These are phyloP conservation scores for Numenius phaeopus DNA, from an alignment of 2,797 vertebrate genomes.

Conservation along the genomic window DNA sequence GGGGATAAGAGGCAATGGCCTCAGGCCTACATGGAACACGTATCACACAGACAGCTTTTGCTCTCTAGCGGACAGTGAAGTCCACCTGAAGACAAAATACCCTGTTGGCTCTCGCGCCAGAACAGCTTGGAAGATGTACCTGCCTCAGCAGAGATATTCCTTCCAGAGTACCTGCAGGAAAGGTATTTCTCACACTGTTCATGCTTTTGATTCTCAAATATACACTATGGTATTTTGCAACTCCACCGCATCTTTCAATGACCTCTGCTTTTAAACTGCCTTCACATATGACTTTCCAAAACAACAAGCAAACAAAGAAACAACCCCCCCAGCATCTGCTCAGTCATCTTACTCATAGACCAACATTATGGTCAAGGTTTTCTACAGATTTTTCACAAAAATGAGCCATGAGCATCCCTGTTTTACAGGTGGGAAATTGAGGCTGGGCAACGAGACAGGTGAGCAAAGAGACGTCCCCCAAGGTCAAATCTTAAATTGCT, in stretches of 20 bases:
- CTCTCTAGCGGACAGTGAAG: background rate
- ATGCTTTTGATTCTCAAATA: background rate
- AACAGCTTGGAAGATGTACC: background rate
- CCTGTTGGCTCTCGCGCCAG: background rate
- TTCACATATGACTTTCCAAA: background rate
- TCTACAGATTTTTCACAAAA: background rate
- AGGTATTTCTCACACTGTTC: background rate
- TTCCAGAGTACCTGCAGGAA: background rate
- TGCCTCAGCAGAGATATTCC: background rate
- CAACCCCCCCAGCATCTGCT: background rate
- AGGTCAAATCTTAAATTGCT: background rate
- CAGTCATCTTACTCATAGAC: background rate
- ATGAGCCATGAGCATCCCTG: rapidly evolving
- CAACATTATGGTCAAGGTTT: background rate
- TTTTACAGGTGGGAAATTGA: background rate
- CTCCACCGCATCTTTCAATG: background rate
- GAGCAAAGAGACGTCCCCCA: background rate
- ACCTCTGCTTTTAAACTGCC: background rate
- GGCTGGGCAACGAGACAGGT: background rate
- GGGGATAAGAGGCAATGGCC: background rate
- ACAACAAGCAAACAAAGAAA: background rate
- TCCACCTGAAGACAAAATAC: background rate
- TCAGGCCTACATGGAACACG: background rate
- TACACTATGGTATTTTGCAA: background rate
- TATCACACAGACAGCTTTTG: background rate